Percentiles rank a stretch among this genome's conserved stretches.
These are phyloP conservation scores for Macrosteles quadrilineatus DNA, from an alignment of 1,140 invertebrate genomes.

Conservation along the genomic window DNA sequence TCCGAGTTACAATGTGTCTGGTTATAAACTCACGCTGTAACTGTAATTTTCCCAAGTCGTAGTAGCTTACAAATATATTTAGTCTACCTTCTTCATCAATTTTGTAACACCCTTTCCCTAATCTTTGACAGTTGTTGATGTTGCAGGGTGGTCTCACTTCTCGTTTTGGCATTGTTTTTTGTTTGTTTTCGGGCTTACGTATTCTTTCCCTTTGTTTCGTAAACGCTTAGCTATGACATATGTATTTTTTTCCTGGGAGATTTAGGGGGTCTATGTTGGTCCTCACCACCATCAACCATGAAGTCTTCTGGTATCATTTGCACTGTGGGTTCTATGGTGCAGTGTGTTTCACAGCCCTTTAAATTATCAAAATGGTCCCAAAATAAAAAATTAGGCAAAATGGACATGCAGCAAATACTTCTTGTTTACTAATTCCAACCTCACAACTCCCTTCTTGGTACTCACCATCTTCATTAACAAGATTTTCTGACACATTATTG, in stretches of 20 bases:
- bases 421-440: background rate
- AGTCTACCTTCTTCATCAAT: conserved; percentile 1
- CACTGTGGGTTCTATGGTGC: background rate
- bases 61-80: background rate
- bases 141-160: background rate
- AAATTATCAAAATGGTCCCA: conserved; percentile 1
- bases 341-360: background rate
- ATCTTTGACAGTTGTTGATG: background rate
- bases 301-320: background rate
- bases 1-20: background rate
- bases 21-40: background rate
- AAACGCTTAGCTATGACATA: background rate
- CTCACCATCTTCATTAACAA: background rate
- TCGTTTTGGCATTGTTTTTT: background rate
- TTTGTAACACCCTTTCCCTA: background rate
- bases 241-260: conserved; percentile 2
- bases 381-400: background rate
- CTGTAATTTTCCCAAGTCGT: background rate
- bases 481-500: background rate
- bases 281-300: background rate
- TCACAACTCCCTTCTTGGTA: background rate
- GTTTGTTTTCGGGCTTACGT: background rate
- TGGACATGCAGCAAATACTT: background rate
- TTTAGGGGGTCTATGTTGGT: background rate
- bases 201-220: background rate